Percentiles rank a stretch among this genome's conserved stretches.
phyloP scores from a whole-genome alignment of 2,888 invertebrate genomes.

The Mongoloraphidia duomilia region DNA sequence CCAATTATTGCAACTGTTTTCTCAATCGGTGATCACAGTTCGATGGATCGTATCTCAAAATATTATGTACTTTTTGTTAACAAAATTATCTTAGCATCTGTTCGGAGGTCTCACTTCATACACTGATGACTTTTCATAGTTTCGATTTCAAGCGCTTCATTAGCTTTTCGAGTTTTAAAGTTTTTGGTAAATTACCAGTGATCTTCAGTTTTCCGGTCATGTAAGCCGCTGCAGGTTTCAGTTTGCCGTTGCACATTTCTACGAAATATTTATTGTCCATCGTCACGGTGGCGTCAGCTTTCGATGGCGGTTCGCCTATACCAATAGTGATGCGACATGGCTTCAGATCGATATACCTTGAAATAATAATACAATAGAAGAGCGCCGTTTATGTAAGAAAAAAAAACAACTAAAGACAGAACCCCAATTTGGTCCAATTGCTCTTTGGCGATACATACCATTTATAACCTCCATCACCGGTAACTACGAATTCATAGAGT shows the following conservation, averaged over 20 bases:
- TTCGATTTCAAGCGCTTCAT: slow-evolving; percentile 68
- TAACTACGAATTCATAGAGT: slow-evolving; percentile 75
- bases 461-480: slow-evolving; percentile 45
- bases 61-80: too few relatives aligned
- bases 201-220: slow-evolving; percentile 95
- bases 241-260: slow-evolving; percentile 70
- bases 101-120: too few relatives aligned
- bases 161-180: slow-evolving; percentile 86
- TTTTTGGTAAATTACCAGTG: slow-evolving; percentile 79
- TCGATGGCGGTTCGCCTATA: slow-evolving; percentile 51
- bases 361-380: slow-evolving; percentile 1
- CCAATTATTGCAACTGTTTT: too few relatives aligned
- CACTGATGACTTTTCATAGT: slow-evolving; percentile 25
- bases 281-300: slow-evolving; percentile 70
- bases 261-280: slow-evolving; percentile 70
- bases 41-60: too few relatives aligned
- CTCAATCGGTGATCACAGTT: too few relatives aligned
- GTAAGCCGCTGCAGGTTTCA: slow-evolving; percentile 85
- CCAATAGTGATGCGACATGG: slow-evolving; percentile 69
- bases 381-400: neutral
- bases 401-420: neutral
- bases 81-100: too few relatives aligned
- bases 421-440: too few relatives aligned
- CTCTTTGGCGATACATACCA: slow-evolving; percentile 19
- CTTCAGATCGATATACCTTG: slow-evolving; percentile 76